Percentiles rank a stretch among this genome's conserved stretches.
Conservation (phyloP, 2,113 vertebrate species). For the Bubo blakistoni region DNA sequence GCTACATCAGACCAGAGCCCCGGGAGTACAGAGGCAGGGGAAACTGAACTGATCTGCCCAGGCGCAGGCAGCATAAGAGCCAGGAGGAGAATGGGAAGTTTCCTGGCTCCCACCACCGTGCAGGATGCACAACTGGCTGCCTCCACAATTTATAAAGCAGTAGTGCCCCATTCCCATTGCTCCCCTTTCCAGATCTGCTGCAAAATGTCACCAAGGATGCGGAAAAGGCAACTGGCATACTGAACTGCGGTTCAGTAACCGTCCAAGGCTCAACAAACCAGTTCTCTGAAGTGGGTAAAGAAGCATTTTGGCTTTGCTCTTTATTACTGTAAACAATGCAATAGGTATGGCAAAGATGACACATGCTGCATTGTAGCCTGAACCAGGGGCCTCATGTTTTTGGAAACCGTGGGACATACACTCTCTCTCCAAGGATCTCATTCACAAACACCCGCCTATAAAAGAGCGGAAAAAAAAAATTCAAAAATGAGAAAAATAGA, state of each 20-base stretch:
- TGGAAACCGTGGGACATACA: rapidly evolving
- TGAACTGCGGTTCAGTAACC: neutral
- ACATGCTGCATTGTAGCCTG: neutral
- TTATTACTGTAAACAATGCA: neutral
- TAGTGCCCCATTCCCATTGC: rapidly evolving
- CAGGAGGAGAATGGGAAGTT: neutral
- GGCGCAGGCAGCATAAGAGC: neutral
- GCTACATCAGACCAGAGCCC: neutral
- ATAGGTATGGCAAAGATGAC: neutral
- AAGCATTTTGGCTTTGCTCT: neutral
- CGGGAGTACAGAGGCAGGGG: neutral
- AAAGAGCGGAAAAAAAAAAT: neutral
- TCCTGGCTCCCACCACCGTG: neutral
- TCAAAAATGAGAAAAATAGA: neutral
- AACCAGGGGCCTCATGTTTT: rapidly evolving
- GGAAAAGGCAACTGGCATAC: rapidly evolving
- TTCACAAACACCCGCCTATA: neutral
- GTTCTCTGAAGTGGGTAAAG: neutral
- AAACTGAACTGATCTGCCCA: rapidly evolving
- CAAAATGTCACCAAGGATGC: neutral
- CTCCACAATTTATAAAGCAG: rapidly evolving
- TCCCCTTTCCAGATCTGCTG: neutral
- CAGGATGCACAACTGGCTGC: neutral
- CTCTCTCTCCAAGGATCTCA: neutral
- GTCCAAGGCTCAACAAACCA: neutral